Percentiles rank a stretch among this genome's conserved stretches.
Evolutionary conservation across 2,888 invertebrate genomes (phyloP).

Genomic region (Macropis europaea): DNA sequence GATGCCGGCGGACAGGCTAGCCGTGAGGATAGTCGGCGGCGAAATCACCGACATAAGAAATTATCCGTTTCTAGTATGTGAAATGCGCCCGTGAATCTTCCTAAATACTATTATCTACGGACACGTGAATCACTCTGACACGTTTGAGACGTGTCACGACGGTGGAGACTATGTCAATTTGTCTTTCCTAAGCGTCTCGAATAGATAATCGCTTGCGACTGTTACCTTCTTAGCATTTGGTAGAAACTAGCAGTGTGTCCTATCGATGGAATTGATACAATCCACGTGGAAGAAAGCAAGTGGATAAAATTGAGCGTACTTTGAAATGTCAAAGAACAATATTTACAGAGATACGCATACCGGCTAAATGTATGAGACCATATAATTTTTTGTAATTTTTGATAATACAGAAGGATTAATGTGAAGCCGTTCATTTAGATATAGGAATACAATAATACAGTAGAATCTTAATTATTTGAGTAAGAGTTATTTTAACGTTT

Average conservation of each 20-base stretch:
- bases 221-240: slow-evolving; percentile 5
- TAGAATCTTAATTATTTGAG: too few species aligned
- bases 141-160: not conserved
- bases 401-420: too few species aligned
- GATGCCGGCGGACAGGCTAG: slow-evolving; percentile 6
- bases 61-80: slow-evolving; percentile 68
- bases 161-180: slow-evolving; percentile 28
- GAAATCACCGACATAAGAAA: slow-evolving; percentile 56
- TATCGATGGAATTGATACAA: slow-evolving; percentile 42
- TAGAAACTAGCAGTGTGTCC: slow-evolving; percentile 16
- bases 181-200: slow-evolving; percentile 14
- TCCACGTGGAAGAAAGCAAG: not conserved
- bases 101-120: slow-evolving; percentile 10
- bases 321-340: too few species aligned
- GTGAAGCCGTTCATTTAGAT: too few species aligned
- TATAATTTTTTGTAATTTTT: too few species aligned
- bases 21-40: slow-evolving; percentile 67
- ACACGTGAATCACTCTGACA: slow-evolving; percentile 31
- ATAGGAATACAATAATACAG: too few species aligned
- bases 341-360: too few species aligned
- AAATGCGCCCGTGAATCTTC: slow-evolving; percentile 48
- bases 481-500: too few species aligned
- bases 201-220: not conserved
- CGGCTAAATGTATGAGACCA: too few species aligned
- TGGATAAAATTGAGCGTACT: too few species aligned